phyloP scores from a whole-genome alignment of 2,113 vertebrate genomes.

The Coreoperca whiteheadi region DNA sequence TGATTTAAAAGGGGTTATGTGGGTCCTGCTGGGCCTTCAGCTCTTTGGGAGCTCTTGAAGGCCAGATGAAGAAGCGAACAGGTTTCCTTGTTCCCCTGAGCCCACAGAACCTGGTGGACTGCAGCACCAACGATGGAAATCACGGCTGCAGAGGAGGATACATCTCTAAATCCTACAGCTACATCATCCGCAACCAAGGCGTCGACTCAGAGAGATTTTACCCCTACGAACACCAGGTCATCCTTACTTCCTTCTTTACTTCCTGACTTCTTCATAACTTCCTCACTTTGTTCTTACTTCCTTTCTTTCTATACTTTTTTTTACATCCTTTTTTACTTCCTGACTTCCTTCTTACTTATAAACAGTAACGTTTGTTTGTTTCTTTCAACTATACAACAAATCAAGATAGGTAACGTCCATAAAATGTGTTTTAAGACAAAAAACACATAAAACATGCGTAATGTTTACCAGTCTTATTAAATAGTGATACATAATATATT shows the following conservation, averaged over 20 bases:
- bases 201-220: slow-evolving; percentile 89
- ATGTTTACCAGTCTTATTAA: neutral
- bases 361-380: too few relatives aligned
- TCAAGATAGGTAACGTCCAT: neutral
- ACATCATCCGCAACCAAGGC: slow-evolving; percentile 87
- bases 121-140: slow-evolving; percentile 84
- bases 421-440: neutral
- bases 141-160: slow-evolving; percentile 88
- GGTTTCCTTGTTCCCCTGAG: slow-evolving; percentile 88
- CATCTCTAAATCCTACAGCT: slow-evolving; percentile 85
- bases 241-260: neutral
- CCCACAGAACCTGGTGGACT: slow-evolving; percentile 92
- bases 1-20: slow-evolving; percentile 82
- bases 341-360: too few relatives aligned
- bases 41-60: slow-evolving; percentile 89
- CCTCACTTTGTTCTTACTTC: too few relatives aligned
- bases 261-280: neutral
- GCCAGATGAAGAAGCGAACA: slow-evolving; percentile 85
- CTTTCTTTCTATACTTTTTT: neutral
- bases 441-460: neutral
- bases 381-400: neutral
- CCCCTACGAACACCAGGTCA: slow-evolving; percentile 88
- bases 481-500: neutral
- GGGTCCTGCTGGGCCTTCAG: slow-evolving; percentile 94
- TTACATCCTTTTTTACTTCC: neutral